Base-by-base conservation (phyloP, 2,797 vertebrate genomes). In the Sebastes itinus region DNA sequence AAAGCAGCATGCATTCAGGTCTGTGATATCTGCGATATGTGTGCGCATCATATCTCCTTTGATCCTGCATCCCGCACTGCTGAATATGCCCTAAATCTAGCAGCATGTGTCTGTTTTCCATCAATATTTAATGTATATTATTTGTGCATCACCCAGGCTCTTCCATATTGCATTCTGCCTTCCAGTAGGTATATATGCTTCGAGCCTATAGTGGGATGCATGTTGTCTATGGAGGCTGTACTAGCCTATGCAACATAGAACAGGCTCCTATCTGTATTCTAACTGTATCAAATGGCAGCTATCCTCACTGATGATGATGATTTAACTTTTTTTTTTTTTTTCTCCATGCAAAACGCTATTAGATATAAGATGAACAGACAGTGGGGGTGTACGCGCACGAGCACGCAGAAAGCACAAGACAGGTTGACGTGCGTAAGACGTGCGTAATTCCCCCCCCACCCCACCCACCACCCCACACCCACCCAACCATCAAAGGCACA, bases 361-460 rank as follows among this genome's bases (percentile, higher is more conserved):
- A 52, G 67, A 71, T 73, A 20, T 65, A 28, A 78, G 72, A 60
- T 22, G 60, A 67, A 65, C 16, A 89, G 87, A 88, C 68, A 71
- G 64, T 2, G 35, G 78, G 75, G 35, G 78, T 72, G 76, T 30
- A 42, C 84, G 87, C 84, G 86, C 88, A 82, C 84, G 77, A 49
- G 77, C 89, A 90, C 83, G 86, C 83, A 79, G 33, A 75, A 81
- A 85, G 77, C 72, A 90, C 81, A 85, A 82, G 85, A 86, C 89
- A 89, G 89, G 88, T 91, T 90, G 87, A 88, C 82, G 87, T 89
- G 90, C 88, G 90, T 91, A 91, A 88, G 92, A 92, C 90, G 86
- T 92, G 92, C 90, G 91, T 94, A 92, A 92, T 88, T 4, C 88
- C 67, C 76, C 30, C 74, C 75, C 64, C 80, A 84, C 85, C 70